Base-by-base conservation (phyloP, 2,888 invertebrate species). In the Pemphredon lugubris region DNA sequence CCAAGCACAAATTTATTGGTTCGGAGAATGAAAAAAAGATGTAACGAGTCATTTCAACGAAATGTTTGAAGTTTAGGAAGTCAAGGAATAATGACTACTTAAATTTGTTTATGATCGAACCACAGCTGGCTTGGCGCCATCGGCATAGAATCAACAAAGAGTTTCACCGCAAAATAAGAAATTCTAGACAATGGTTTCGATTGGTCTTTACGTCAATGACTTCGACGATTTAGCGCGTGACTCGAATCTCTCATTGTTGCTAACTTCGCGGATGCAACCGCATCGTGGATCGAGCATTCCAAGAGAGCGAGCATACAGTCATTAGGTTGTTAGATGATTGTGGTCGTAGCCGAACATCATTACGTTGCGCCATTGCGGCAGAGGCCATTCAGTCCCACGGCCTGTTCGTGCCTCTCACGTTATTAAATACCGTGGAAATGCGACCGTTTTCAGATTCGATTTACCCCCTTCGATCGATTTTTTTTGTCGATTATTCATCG, bases 401-500 rank as follows among this genome's bases (percentile, higher is more conserved):
- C 71, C 70, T 61, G 59, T 55, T 65, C 50, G 63, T 63, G 55
- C 79, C 82, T 84, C 81, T 82, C 79, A 73, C 78, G 82, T 83
- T 79, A 81, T 85, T 84, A 82, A 85, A 83, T 84, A 81, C 72
- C 79, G 77, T 81, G 77, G 71, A 83, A 83, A 84, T 79, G 67
- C 78, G 75, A 77, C 63, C 75, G 66, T 80, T 81, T 77, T 64
- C 65, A 79, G 79, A 79, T 75, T 77, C 58, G 20, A 20, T 37
- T 48, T 66, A 9, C 23, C n/a, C 14, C 34, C 18, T 32, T n/a
- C 21, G 37, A 51, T 26, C 9, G n/a, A 11, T 11, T 2, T 34
- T n/a, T 1, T 34, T n/a, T 7, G n/a, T 42, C 40, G 14, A 42
- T 1, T 16, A 16, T 34, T 7, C 34, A 34, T 7, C n/a, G 34